Percentiles rank a stretch among this genome's conserved stretches.
These are phyloP conservation scores for Conchocele bisecta DNA, from an alignment of 2,888 invertebrate genomes.

Conservation along the genomic window DNA sequence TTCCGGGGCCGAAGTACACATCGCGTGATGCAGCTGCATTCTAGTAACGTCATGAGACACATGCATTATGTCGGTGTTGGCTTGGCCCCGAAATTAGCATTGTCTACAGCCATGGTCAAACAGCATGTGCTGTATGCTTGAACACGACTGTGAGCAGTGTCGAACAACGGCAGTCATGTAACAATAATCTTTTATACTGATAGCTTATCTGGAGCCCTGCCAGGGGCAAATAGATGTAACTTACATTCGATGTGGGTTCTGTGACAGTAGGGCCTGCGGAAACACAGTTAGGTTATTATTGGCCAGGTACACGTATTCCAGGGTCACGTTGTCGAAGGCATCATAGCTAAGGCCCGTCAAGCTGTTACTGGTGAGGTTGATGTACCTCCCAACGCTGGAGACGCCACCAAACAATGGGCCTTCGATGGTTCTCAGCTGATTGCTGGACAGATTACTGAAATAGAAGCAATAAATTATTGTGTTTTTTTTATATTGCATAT, in stretches of 20 bases:
- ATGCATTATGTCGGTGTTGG: too few relatives aligned
- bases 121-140: too few relatives aligned
- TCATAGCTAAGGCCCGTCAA: constrained; percentile 50
- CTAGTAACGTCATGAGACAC: too few relatives aligned
- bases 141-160: too few relatives aligned
- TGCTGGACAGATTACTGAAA: constrained; percentile 42
- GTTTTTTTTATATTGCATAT: too few relatives aligned
- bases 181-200: too few relatives aligned
- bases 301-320: constrained; percentile 44
- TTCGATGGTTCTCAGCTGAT: constrained; percentile 19
- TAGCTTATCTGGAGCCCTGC: not conserved
- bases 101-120: too few relatives aligned
- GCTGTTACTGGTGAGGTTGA: constrained; percentile 56
- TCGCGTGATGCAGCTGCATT: too few relatives aligned
- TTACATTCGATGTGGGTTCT: constrained; percentile 57
- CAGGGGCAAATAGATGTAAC: constrained; percentile 21
- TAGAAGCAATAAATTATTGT: not conserved
- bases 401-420: constrained; percentile 49
- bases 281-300: constrained; percentile 58
- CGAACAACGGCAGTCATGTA: too few relatives aligned
- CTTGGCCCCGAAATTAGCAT: too few relatives aligned
- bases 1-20: too few relatives aligned
- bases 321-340: constrained; percentile 57
- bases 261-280: constrained; percentile 56
- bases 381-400: constrained; percentile 37